Evolutionary conservation across 1,140 invertebrate genomes (phyloP).

Genomic region (Tetramorium parvispinum): DNA sequence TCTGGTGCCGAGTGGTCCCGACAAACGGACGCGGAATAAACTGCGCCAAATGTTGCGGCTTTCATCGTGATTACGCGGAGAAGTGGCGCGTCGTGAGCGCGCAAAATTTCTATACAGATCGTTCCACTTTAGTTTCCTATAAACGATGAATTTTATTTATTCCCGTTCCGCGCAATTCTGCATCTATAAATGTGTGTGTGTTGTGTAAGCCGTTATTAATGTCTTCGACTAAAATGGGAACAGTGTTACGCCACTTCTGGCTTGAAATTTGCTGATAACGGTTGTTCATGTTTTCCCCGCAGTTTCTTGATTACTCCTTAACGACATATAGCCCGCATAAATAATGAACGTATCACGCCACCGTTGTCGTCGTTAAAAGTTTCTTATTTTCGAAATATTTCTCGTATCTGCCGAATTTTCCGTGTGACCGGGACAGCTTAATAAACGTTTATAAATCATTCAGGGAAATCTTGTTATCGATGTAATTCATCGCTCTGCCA

Average conservation of each 20-base stretch:
- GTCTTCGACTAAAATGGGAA: not conserved
- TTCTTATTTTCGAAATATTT: not conserved
- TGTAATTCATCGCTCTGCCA: not conserved
- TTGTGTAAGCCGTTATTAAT: not conserved
- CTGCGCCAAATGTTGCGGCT: not conserved
- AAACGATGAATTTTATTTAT: not conserved
- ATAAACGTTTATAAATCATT: constrained; percentile 10
- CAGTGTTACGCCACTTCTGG: not conserved
- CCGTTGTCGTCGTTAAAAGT: not conserved
- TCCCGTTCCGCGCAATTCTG: not conserved
- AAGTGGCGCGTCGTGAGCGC: not conserved
- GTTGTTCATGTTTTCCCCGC: not conserved
- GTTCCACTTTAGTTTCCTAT: not conserved
- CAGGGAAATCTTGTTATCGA: not conserved
- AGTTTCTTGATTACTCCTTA: not conserved
- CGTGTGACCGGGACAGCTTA: not conserved
- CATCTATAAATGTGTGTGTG: not conserved
- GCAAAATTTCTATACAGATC: not conserved
- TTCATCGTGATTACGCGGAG: not conserved
- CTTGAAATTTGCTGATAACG: constrained; percentile 5
- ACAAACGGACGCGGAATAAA: constrained; percentile 16
- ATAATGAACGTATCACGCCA: not conserved
- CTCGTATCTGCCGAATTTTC: not conserved
- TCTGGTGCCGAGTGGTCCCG: not conserved
- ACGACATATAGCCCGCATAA: not conserved